Percentiles rank a stretch among this genome's conserved stretches.
These are phyloP conservation scores for Misgurnus anguillicaudatus DNA, from an alignment of 2,113 vertebrate genomes.

Conservation along the genomic window DNA sequence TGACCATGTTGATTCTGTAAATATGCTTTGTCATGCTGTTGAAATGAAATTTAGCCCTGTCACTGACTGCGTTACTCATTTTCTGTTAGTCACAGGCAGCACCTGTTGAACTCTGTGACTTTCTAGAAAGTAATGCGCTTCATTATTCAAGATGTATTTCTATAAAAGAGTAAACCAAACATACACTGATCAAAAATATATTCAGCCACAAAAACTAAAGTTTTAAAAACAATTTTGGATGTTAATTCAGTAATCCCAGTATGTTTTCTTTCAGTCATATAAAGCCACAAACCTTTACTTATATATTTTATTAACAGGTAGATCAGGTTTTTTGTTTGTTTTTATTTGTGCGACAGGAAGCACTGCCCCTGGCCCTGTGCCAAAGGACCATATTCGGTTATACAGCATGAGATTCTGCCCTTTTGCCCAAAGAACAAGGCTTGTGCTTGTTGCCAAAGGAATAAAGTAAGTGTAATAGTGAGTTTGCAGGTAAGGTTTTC, in stretches of 20 bases:
- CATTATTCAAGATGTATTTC: neutral
- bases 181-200: no score
- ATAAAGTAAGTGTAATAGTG: constrained; percentile 78
- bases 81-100: neutral
- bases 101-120: neutral
- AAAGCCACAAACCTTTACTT: no score
- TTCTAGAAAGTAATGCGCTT: neutral
- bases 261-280: no score
- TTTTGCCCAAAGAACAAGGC: constrained; percentile 80
- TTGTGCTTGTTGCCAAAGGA: constrained; percentile 86
- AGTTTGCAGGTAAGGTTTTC: neutral
- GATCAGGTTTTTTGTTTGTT: neutral
- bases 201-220: no score
- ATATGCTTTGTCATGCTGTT: neutral
- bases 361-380: constrained; percentile 78
- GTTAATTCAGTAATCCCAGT: no score
- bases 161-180: neutral
- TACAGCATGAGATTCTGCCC: constrained; percentile 97
- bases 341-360: constrained; percentile 72
- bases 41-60: neutral
- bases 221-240: no score
- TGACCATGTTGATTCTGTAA: neutral
- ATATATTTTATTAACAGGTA: no score
- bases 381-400: constrained; percentile 76
- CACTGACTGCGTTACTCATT: neutral